Evolutionary conservation across 2,888 invertebrate genomes (phyloP).

Genomic region (Diaprepes abbreviatus): DNA sequence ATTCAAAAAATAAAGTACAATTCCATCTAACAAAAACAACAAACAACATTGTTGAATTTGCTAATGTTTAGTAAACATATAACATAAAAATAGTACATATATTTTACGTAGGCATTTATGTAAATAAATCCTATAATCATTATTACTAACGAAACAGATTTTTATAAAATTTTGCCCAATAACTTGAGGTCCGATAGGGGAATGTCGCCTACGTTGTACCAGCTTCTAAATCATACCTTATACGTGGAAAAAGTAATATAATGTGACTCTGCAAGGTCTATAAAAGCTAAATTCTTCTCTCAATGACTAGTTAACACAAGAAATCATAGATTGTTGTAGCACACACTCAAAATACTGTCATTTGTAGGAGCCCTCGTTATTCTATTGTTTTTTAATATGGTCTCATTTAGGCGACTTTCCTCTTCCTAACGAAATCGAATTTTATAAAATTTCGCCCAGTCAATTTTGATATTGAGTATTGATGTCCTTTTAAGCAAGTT

Average conservation of each 20-base stretch:
- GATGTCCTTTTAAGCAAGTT: slow-evolving; percentile 13
- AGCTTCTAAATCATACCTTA: too few relatives aligned
- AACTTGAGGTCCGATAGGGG: too few relatives aligned
- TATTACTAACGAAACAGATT: slow-evolving; percentile 11
- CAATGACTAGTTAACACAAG: too few relatives aligned
- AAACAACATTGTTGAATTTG: slow-evolving; percentile 24
- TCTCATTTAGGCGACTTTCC: too few relatives aligned
- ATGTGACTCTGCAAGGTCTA: too few relatives aligned
- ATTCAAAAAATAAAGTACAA: slow-evolving; percentile 24
- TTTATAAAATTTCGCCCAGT: slow-evolving; percentile 19
- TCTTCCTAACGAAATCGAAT: slow-evolving; percentile 14
- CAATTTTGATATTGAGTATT: slow-evolving; percentile 9
- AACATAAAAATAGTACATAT: slow-evolving; percentile 23
- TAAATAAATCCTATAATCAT: slow-evolving; percentile 17
- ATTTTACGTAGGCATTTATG: slow-evolving; percentile 23
- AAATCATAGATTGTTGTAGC: too few relatives aligned
- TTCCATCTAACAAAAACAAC: slow-evolving; percentile 18
- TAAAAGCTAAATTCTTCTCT: too few relatives aligned
- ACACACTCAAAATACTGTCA: too few relatives aligned
- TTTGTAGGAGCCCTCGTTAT: too few relatives aligned
- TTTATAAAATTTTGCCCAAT: slow-evolving; percentile 19
- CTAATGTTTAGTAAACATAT: slow-evolving; percentile 29
- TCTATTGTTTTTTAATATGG: too few relatives aligned
- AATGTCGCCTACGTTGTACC: too few relatives aligned
- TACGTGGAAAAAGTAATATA: too few relatives aligned